phyloP scores from a whole-genome alignment of 2,888 invertebrate species.

The Smittia sp. region DNA sequence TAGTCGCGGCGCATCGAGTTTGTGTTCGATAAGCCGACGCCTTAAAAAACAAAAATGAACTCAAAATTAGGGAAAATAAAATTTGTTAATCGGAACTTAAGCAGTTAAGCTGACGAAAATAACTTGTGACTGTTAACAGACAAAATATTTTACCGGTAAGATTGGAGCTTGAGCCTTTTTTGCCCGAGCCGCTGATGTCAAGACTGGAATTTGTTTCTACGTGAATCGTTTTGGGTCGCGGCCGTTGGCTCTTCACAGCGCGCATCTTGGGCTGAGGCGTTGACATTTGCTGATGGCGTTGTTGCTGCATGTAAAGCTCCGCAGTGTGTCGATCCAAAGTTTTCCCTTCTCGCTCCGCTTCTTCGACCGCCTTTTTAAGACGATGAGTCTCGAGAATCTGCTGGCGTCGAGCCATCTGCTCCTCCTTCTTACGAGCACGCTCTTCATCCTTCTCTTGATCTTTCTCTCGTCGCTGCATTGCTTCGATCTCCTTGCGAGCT shows the following conservation, averaged over 20 bases:
- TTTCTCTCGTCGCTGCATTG: conserved; percentile 69
- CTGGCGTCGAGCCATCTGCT: conserved; percentile 83
- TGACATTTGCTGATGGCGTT: conserved; percentile 50
- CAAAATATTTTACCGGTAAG: conserved; percentile 64
- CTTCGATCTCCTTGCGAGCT: conserved; percentile 78
- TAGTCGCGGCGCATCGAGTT: conserved; percentile 82
- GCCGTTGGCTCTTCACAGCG: conserved; percentile 64
- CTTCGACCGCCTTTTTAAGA: conserved; percentile 88
- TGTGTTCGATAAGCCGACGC: conserved; percentile 55
- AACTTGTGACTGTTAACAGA: neutral
- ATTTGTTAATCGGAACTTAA: conserved; percentile 42
- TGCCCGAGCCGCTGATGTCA: conserved; percentile 69
- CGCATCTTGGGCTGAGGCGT: conserved; percentile 61
- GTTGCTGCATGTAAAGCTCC: conserved; percentile 61
- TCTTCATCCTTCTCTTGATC: conserved; percentile 75
- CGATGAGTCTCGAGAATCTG: conserved; percentile 90
- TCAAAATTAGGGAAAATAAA: conserved; percentile 43
- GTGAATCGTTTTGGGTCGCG: conserved; percentile 86
- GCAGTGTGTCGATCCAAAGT: conserved; percentile 63
- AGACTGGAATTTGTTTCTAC: conserved; percentile 74
- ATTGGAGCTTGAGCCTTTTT: conserved; percentile 79
- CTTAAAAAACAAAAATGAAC: conserved; percentile 43
- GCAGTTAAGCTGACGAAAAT: conserved; percentile 42
- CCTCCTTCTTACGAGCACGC: conserved; percentile 70
- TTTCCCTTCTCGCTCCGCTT: conserved; percentile 85